Base-by-base conservation (phyloP, 2,797 vertebrate species). In the Ptychobarbus kaznakovi region DNA sequence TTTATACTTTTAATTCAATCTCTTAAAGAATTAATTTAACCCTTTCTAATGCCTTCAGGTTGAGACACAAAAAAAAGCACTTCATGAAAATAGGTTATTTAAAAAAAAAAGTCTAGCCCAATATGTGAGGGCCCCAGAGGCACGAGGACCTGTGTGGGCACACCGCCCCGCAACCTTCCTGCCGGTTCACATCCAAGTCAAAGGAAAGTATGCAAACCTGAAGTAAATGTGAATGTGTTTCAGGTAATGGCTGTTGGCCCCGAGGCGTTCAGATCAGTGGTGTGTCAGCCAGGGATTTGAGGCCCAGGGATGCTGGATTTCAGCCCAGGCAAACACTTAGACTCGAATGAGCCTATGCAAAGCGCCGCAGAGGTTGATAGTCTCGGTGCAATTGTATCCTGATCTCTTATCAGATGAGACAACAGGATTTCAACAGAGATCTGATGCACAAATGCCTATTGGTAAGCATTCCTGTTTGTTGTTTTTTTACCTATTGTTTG, bases 261-360 rank as follows among this genome's bases (percentile, higher is more conserved):
- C 32, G 78, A 70, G 70, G 38, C 44, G 46, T 51, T 63, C 40
- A 49, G 76, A 75, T 68, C 13, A 25, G 56, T 69, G n/a, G 4
- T 2, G 44, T 63, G 72, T 78, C 28, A 72, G 68, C 13, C 5
- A 80, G 53, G 38, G 77, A 74, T 70, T 28, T 80, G 58, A 69
- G 42, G 28, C n/a, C 65, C 22, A 42, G 68, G 40, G 61, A 44
- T 22, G 16, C 49, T 90, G 92, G 90, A 90, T 51, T 2, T 2
- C 78, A 79, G 88, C 90, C 88, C 63, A 81, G 85, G 56, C 82
- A 83, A 77, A 86, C 42, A 44, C 85, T 65, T 65, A 22, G 6
- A 35, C 28, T 35, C 15, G 81, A 68, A n/a, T 25, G 32, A 88
- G 84, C 90, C 90, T 88, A 91, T 89, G 90, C 82, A 89, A 91